Evolutionary conservation across 2,113 vertebrate species (phyloP).

Genomic region (Otus sunia): DNA sequence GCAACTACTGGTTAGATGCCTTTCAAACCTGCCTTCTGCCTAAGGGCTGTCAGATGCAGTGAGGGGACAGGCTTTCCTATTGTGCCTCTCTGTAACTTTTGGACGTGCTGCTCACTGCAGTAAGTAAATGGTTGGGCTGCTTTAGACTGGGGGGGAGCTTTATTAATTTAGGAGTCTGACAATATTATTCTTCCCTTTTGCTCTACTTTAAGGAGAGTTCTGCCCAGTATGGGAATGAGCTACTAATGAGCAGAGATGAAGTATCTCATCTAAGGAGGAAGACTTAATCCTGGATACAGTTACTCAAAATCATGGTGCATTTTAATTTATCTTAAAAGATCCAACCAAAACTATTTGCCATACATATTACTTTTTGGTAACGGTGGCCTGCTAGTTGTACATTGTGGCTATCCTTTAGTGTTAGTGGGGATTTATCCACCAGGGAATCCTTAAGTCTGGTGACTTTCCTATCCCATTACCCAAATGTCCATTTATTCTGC

Average conservation of each 20-base stretch:
- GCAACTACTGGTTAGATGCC: neutral
- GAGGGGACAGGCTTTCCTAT: neutral
- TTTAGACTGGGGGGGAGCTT: neutral
- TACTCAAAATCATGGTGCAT: neutral
- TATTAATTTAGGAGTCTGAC: neutral
- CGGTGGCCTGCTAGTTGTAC: neutral
- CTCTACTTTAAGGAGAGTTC: neutral
- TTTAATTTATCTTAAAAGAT: neutral
- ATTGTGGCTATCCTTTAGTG: neutral
- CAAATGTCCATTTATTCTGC: neutral
- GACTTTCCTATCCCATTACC: neutral
- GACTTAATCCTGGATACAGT: neutral
- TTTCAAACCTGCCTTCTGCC: conserved; percentile 1
- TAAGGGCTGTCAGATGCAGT: conserved; percentile 11
- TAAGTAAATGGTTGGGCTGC: neutral
- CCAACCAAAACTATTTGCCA: neutral
- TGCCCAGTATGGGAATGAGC: neutral
- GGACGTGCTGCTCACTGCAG: neutral
- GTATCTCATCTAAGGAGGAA: neutral
- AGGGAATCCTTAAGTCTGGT: neutral
- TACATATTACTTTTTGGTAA: neutral
- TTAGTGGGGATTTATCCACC: neutral
- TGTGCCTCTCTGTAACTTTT: neutral
- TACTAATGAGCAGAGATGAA: neutral
- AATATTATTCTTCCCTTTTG: neutral